Evolutionary conservation across 2,797 vertebrate genomes (phyloP).

Genomic region (Falco columbarius): DNA sequence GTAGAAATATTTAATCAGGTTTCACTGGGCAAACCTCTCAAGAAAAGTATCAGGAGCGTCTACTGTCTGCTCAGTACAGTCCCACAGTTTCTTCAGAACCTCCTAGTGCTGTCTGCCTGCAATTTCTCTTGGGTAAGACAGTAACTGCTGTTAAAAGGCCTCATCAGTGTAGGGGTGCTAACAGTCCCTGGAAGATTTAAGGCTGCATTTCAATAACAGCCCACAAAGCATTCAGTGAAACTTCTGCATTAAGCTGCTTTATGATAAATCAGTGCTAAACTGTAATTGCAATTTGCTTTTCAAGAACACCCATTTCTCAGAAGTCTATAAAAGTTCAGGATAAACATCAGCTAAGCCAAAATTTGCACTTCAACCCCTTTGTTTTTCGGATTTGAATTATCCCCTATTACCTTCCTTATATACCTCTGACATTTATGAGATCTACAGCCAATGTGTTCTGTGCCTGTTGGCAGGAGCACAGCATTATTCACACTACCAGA

Average conservation of each 20-base stretch:
- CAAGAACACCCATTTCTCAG: constrained; percentile 37
- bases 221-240: neutral
- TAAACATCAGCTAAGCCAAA: neutral
- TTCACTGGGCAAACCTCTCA: neutral
- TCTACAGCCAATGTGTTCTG: constrained; percentile 29
- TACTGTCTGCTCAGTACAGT: neutral
- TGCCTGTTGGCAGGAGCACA: constrained; percentile 36
- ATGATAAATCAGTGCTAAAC: constrained; percentile 9
- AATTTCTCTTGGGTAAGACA: neutral
- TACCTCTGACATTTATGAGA: constrained; percentile 32
- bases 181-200: neutral
- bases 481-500: constrained; percentile 50
- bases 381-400: constrained; percentile 21
- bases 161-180: neutral
- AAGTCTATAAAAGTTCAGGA: constrained; percentile 38
- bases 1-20: neutral
- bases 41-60: neutral
- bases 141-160: neutral
- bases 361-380: constrained; percentile 17
- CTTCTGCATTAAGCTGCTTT: constrained; percentile 10
- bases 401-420: neutral
- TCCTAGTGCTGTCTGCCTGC: neutral
- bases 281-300: constrained; percentile 51
- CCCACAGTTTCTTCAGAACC: neutral
- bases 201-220: neutral